Evolutionary conservation across 1,140 invertebrate genomes (phyloP).

Genomic region (Zaprionus lachaisei): DNA sequence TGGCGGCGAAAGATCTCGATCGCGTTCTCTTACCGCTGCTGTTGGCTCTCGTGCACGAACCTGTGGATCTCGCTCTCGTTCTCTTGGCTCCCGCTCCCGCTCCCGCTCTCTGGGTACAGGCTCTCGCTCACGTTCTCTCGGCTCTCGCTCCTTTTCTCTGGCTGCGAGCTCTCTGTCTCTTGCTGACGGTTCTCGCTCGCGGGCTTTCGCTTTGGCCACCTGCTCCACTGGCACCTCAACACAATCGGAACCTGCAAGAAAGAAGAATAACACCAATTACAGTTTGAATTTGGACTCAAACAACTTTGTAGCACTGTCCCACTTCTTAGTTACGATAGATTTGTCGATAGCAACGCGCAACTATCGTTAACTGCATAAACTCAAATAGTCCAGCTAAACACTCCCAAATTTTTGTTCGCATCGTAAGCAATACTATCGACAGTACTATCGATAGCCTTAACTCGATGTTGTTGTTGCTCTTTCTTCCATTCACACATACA

Average conservation of each 20-base stretch:
- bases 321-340: slow-evolving; percentile 15
- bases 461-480: background rate
- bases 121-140: slow-evolving; percentile 35
- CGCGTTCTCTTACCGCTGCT: slow-evolving; percentile 51
- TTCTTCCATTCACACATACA: slow-evolving; percentile 9
- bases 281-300: slow-evolving; percentile 24
- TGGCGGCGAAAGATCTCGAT: slow-evolving; percentile 62
- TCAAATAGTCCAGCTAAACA: no score
- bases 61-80: slow-evolving; percentile 28
- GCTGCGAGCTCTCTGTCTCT: slow-evolving; percentile 14
- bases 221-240: slow-evolving; percentile 72
- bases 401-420: background rate
- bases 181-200: slow-evolving; percentile 32
- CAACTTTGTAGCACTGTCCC: slow-evolving; percentile 2
- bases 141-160: slow-evolving; percentile 29
- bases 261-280: background rate
- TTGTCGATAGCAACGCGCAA: background rate
- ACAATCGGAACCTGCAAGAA: slow-evolving; percentile 74
- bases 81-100: slow-evolving; percentile 46
- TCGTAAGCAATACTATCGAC: background rate
- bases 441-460: background rate
- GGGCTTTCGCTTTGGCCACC: slow-evolving; percentile 23
- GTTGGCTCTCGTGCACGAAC: slow-evolving; percentile 50
- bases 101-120: slow-evolving; percentile 33
- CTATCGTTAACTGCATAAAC: background rate